Evolutionary conservation across 1,140 invertebrate species (phyloP).

Genomic region (Leptopilina clavipes): DNA sequence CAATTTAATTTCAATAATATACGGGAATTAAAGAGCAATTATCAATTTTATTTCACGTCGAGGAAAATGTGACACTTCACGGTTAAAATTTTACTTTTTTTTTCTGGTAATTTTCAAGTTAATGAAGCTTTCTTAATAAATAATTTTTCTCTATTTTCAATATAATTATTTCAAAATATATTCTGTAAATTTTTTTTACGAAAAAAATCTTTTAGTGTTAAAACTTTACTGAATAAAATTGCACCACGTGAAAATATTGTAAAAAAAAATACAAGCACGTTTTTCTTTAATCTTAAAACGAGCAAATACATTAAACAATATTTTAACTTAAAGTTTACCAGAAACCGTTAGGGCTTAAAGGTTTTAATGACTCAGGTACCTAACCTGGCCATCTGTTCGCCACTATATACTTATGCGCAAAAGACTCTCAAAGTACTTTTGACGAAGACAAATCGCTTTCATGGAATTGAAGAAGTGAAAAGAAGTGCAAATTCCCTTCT

Average conservation of each 20-base stretch:
- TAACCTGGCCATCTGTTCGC: conserved; percentile 4
- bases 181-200: too few relatives aligned
- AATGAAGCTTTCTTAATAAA: too few relatives aligned
- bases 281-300: not conserved
- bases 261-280: not conserved
- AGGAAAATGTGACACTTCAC: too few relatives aligned
- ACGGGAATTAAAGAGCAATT: too few relatives aligned
- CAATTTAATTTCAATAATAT: not conserved
- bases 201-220: too few relatives aligned
- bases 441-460: conserved; percentile 18
- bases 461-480: conserved; percentile 19
- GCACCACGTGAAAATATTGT: too few relatives aligned
- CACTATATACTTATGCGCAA: conserved; percentile 9
- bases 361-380: conserved; percentile 2
- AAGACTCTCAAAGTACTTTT: conserved; percentile 1
- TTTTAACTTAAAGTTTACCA: not conserved
- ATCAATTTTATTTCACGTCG: too few relatives aligned
- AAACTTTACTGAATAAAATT: too few relatives aligned
- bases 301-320: not conserved
- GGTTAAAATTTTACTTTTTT: too few relatives aligned
- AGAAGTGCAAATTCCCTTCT: not conserved
- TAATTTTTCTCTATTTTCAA: too few relatives aligned
- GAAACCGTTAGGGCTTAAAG: conserved; percentile 6
- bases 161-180: too few relatives aligned
- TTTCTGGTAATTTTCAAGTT: too few relatives aligned